Conservation (phyloP, 2,888 invertebrate species). For the Tetheella fluctuosa region DNA sequence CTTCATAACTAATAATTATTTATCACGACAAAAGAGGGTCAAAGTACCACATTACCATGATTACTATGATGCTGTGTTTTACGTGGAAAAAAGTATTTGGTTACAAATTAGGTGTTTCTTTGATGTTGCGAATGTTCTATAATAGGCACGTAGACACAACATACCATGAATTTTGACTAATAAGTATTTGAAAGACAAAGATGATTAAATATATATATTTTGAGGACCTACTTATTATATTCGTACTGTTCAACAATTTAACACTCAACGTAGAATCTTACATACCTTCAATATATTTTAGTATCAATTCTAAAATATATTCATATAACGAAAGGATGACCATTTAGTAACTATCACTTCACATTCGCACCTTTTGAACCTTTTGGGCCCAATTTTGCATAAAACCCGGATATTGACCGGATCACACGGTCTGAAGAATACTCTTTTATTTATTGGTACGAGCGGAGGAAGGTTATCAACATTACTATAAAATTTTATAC, state of each 20-base stretch:
- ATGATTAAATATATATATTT: no score
- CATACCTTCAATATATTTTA: background rate
- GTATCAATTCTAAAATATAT: background rate
- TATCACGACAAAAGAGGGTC: slow-evolving; percentile 24
- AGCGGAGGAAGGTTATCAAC: slow-evolving; percentile 18
- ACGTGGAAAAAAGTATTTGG: slow-evolving; percentile 28
- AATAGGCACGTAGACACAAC: no score
- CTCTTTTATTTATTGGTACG: slow-evolving; percentile 25
- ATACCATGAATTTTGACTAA: no score
- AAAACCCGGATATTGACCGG: slow-evolving; percentile 41
- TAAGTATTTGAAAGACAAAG: no score
- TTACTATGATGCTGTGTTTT: slow-evolving; percentile 30
- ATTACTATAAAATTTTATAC: slow-evolving; percentile 16
- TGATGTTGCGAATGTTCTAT: background rate
- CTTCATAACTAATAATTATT: slow-evolving; percentile 38
- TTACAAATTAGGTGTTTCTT: slow-evolving; percentile 28
- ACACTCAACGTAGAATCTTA: no score
- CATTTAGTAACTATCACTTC: slow-evolving; percentile 25
- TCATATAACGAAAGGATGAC: background rate
- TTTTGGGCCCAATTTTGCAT: slow-evolving; percentile 30
- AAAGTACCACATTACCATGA: slow-evolving; percentile 33
- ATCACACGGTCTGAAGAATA: slow-evolving; percentile 25
- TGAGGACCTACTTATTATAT: no score
- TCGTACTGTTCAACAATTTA: no score
- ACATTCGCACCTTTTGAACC: slow-evolving; percentile 20